Base-by-base conservation (phyloP, 2,113 vertebrate species). In the Microcebus lehilahytsara region DNA sequence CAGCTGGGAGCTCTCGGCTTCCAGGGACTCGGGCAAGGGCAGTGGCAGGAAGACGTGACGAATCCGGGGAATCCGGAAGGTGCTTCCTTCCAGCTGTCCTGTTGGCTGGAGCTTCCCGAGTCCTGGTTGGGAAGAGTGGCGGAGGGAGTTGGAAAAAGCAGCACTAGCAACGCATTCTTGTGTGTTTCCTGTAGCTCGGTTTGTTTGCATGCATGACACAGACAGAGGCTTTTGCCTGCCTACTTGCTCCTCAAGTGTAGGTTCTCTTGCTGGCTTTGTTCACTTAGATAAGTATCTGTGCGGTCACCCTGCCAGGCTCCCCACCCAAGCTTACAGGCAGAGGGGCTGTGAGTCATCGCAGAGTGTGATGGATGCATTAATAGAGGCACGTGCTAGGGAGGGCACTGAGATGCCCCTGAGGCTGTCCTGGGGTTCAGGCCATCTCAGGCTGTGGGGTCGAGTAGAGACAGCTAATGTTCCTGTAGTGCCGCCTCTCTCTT, bases 151-250 rank as follows among this genome's bases (percentile, higher is more conserved):
- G 64, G 16, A 9, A 5, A 16, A 56, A 23, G 49, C 19, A 74
- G 25, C 37, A 3, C 40, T 17, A 13, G 71, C 19, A 11, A 11
- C 0, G 71, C 14, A 17, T 11, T 49, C 83, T 19, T 62, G 11
- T 17, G 17, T 17, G 51, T 42, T 42, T 92, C 67, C 69, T 6
- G 0, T 5, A 9, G 25, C 60, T 13, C 0, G 1, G 30, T 13
- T 4, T 13, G 4, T 30, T 53, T 51, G 53, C 53, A 49, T 19
- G 1, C 1, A 0, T 19, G 3, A 1, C 51, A 4, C 71, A 4
- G 46, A 67, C 71, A 4, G 46, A 67, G 25, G 30, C 0, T 46
- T 69, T 80, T 37, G 56, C 75, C 46, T 64, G 71, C 27, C 66
- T 32, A 37, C 49, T 40, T 75, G 46, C 22, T 30, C 14, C 37